These are phyloP conservation scores for Kradibia gibbosae DNA, from an alignment of 1,140 invertebrate species.

Conservation along the genomic window DNA sequence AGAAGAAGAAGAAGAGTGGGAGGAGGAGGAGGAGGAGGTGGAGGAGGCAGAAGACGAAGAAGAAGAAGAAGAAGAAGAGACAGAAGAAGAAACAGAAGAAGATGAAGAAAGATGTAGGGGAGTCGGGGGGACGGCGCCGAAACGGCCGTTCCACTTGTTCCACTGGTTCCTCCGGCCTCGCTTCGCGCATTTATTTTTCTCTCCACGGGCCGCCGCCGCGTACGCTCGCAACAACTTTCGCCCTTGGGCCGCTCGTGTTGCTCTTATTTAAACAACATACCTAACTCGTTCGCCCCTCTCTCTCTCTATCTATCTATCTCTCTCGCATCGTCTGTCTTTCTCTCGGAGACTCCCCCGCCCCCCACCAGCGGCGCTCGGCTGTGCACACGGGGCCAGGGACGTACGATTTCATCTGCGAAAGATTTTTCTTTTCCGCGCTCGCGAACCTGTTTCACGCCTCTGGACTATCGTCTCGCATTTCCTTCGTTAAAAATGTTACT, in stretches of 20 bases:
- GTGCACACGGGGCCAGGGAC: constrained; percentile 49
- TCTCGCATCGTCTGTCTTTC: constrained; percentile 47
- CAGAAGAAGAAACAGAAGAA: background rate
- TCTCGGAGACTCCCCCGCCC: constrained; percentile 66
- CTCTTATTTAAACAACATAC: constrained; percentile 72
- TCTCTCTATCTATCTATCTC: constrained; percentile 50
- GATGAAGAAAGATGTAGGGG: background rate
- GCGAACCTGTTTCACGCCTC: constrained; percentile 48
- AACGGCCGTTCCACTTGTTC: constrained; percentile 60
- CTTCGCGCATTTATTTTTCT: constrained; percentile 34
- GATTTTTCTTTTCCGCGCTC: constrained; percentile 39
- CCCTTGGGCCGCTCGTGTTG: constrained; percentile 67
- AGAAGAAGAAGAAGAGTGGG: constrained; percentile 32
- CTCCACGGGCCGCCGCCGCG: constrained; percentile 27
- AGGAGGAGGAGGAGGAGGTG: constrained; percentile 12
- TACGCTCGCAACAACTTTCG: constrained; percentile 65
- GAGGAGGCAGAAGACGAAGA: too few relatives aligned
- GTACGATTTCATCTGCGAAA: constrained; percentile 51
- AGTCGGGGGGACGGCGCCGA: constrained; percentile 44
- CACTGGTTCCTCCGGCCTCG: constrained; percentile 53
- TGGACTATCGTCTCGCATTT: constrained; percentile 47
- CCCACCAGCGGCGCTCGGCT: constrained; percentile 54
- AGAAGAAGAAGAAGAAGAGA: background rate
- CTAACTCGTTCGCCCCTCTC: constrained; percentile 64
- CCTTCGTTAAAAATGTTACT: constrained; percentile 46